Base-by-base conservation (phyloP, 2,113 vertebrate species). In the Willisornis vidua region DNA sequence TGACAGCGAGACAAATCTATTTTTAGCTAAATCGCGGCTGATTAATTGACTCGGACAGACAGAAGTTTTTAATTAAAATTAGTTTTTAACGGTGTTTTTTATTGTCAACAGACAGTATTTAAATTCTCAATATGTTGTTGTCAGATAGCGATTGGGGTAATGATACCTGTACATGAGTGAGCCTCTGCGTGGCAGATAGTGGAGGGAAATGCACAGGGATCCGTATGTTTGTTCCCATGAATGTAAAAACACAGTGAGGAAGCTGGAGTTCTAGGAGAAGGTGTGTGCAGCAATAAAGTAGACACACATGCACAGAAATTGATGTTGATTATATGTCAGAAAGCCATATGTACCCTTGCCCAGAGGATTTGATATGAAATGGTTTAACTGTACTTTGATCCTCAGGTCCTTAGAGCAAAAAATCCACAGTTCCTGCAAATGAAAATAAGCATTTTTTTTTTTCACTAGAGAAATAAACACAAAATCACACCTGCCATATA, bases 11-110 rank as follows among this genome's bases (percentile, higher is more conserved):
- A 76, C 96, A 61, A 91, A 91, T 87, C 97, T 96, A 68, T 96
- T 97, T 96, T 95, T 93, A 95, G 95, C 95, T 57, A 28, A 90
- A 94, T 94, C n/a, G 52, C 54, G 23, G 94, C 96, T 94, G 97
- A 97, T 97, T 95, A 96, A 96, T 89, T 35, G 78, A 87, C 66
- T 48, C 51, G 39, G 65, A 90, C 31, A 83, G 95, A 73, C 85
- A 71, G 95, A 85, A 68, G 87, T 51, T 91, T 94, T 91, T 75
- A 94, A 97, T 97, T 97, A 94, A 94, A 96, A 97, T 90, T 95
- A 89, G 73, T 93, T 95, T 97, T 89, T 81, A 93, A 71, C 58
- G 17, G 39, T n/a, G 58, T 39, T 68, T 96, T 93, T 89, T 66
- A 72, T 49, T n/a, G 62, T 90, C 68, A 35, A 46, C 43, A 11